These are phyloP conservation scores for Shargacucullia verbasci DNA, from an alignment of 2,888 invertebrate genomes.

Conservation along the genomic window DNA sequence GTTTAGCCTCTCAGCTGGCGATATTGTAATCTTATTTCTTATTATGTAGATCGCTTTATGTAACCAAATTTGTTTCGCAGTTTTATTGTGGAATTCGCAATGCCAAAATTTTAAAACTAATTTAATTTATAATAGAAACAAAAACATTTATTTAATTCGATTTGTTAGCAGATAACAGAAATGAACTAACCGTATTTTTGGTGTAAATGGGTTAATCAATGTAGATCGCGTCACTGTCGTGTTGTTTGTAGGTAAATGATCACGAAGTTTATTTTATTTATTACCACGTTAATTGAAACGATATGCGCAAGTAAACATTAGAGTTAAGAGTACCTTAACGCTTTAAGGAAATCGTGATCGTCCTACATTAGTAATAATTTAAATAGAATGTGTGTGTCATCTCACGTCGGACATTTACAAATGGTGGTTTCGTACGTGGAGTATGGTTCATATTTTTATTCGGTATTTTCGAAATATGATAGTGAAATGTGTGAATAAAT, in stretches of 20 bases:
- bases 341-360: slow-evolving; percentile 53
- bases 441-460: slow-evolving; percentile 42
- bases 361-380: slow-evolving; percentile 44
- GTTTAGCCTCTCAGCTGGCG: slow-evolving; percentile 71
- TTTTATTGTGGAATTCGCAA: slow-evolving; percentile 23
- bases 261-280: slow-evolving; percentile 32
- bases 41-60: slow-evolving; percentile 52
- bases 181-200: slow-evolving; percentile 1
- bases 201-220: slow-evolving; percentile 16
- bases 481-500: slow-evolving; percentile 32
- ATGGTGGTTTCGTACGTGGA: slow-evolving; percentile 31
- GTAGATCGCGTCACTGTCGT: slow-evolving; percentile 29
- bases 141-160: background rate
- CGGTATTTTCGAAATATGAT: slow-evolving; percentile 31
- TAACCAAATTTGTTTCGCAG: slow-evolving; percentile 40
- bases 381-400: slow-evolving; percentile 41
- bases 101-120: background rate
- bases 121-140: no score
- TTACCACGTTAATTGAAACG: slow-evolving; percentile 18
- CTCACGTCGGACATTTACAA: slow-evolving; percentile 49
- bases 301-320: slow-evolving; percentile 12
- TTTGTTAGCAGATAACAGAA: background rate
- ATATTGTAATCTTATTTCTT: slow-evolving; percentile 68
- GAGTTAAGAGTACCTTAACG: slow-evolving; percentile 31
- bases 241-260: slow-evolving; percentile 20